phyloP scores from a whole-genome alignment of 2,797 vertebrate genomes.

The Ara ararauna region DNA sequence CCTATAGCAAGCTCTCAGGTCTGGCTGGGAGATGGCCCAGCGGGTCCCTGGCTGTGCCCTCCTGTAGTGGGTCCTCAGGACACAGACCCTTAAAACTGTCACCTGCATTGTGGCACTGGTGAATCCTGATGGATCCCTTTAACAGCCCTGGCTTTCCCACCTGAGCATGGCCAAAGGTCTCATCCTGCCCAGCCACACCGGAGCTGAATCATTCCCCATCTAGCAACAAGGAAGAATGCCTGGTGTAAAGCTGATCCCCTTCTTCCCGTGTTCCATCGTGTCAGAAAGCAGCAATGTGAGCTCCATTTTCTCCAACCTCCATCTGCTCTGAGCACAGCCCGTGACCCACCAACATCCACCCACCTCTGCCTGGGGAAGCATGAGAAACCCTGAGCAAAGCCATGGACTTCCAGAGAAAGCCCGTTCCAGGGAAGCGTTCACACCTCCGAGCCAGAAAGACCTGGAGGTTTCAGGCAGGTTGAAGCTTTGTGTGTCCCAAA shows the following conservation, averaged over 20 bases:
- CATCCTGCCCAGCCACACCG: background rate
- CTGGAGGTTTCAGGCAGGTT: background rate
- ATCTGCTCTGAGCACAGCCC: background rate
- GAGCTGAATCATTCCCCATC: slow-evolving; percentile 15
- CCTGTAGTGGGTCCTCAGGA: background rate
- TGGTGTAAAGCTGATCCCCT: background rate
- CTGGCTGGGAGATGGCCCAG: background rate
- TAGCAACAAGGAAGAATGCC: background rate
- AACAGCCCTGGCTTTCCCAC: background rate
- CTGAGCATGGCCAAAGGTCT: background rate
- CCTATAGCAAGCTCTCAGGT: background rate
- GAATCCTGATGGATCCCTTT: background rate
- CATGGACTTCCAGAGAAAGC: background rate
- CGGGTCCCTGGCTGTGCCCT: background rate
- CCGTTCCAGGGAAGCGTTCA: background rate
- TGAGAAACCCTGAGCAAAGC: background rate
- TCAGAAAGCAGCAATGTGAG: background rate
- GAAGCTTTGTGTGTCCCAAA: background rate
- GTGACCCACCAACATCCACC: background rate
- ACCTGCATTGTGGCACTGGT: background rate
- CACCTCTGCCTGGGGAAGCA: background rate
- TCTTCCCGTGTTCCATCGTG: background rate
- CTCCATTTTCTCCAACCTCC: background rate
- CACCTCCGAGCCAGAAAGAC: background rate
- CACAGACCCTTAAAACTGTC: background rate